phyloP scores from a whole-genome alignment of 2,113 vertebrate species.

The Hippocampus mohnikei region DNA sequence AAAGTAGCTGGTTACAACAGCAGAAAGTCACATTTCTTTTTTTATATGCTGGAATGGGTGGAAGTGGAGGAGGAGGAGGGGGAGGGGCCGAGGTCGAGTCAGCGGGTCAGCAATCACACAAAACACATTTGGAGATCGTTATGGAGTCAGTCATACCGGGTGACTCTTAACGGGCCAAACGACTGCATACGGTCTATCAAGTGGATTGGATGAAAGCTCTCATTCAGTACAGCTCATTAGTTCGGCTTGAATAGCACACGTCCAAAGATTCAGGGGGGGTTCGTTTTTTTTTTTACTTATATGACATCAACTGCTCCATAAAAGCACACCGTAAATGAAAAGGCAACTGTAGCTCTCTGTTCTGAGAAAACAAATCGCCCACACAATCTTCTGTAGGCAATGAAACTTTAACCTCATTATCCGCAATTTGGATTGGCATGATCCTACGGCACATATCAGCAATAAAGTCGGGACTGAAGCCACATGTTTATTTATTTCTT shows the following conservation, averaged over 20 bases:
- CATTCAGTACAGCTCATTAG: conserved; percentile 66
- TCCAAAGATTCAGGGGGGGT: conserved; percentile 42
- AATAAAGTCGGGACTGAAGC: background rate
- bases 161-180: conserved; percentile 57
- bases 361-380: background rate
- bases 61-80: background rate
- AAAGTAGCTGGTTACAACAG: background rate
- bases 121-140: conserved; percentile 71
- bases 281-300: conserved; percentile 51
- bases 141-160: conserved; percentile 55
- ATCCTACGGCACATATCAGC: background rate
- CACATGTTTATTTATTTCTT: too few species aligned
- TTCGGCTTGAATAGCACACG: conserved; percentile 44
- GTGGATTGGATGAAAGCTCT: conserved; percentile 63
- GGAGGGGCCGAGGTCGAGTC: background rate
- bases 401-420: background rate
- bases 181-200: conserved; percentile 58
- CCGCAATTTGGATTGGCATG: background rate
- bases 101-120: conserved; percentile 50
- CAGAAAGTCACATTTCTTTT: background rate
- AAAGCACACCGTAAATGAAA: background rate
- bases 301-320: conserved; percentile 6
- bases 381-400: background rate
- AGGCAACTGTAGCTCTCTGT: conserved; percentile 3
- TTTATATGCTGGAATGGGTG: conserved; percentile 1